phyloP scores from a whole-genome alignment of 2,113 vertebrate species.

The Pycnonotus jocosus region DNA sequence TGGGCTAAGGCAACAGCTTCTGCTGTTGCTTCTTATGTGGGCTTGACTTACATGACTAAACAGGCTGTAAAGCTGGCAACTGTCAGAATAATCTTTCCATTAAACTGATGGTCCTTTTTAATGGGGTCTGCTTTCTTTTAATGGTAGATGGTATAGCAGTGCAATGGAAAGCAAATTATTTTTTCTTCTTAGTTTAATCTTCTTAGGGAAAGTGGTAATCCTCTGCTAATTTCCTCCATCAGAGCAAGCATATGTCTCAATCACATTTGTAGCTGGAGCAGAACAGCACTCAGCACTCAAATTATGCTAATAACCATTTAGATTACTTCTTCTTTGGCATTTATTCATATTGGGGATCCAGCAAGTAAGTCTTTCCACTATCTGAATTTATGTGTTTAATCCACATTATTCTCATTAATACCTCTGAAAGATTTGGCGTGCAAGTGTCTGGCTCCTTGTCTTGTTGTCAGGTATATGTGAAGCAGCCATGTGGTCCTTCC shows the following conservation, averaged over 20 bases:
- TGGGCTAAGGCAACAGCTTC: neutral
- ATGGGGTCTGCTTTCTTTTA: conserved; percentile 31
- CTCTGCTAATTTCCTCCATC: conserved; percentile 70
- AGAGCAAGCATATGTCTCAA: conserved; percentile 66
- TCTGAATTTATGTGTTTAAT: conserved; percentile 7
- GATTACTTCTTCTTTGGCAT: conserved; percentile 47
- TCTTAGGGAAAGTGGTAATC: conserved; percentile 63
- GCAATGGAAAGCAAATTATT: conserved; percentile 55
- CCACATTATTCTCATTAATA: conserved; percentile 22
- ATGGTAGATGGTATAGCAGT: conserved; percentile 32
- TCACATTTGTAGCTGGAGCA: conserved; percentile 66
- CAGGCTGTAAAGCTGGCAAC: neutral
- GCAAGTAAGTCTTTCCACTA: neutral
- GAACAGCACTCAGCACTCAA: conserved; percentile 55
- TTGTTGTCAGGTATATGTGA: neutral
- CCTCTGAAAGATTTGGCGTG: neutral
- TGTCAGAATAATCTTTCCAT: conserved; percentile 50
- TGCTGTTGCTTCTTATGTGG: neutral
- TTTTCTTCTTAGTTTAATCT: conserved; percentile 64
- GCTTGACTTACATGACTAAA: neutral
- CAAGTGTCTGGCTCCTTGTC: neutral
- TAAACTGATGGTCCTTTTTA: conserved; percentile 43
- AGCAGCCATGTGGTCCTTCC: neutral
- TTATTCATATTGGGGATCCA: conserved; percentile 41
- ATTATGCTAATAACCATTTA: conserved; percentile 59